phyloP scores from a whole-genome alignment of 2,888 invertebrate species.

The Agriopis aurantiaria region DNA sequence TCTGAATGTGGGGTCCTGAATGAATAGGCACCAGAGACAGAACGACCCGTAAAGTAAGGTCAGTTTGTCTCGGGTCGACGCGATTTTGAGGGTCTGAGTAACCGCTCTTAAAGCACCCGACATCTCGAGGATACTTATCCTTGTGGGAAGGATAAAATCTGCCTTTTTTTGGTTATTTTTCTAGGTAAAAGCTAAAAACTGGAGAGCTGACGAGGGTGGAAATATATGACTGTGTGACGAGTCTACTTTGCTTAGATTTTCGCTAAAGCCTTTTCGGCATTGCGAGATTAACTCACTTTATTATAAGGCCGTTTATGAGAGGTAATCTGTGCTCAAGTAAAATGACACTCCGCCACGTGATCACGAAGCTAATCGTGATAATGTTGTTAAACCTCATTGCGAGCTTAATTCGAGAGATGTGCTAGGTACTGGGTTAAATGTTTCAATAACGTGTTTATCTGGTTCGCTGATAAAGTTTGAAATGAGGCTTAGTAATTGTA shows the following conservation, averaged over 20 bases:
- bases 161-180: conserved; percentile 1
- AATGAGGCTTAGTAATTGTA: not conserved
- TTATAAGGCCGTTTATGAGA: conserved; percentile 7
- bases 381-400: conserved; percentile 2
- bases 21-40: conserved; percentile 5
- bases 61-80: conserved; percentile 3
- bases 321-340: conserved; percentile 5
- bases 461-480: not conserved
- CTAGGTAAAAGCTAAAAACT: conserved; percentile 1
- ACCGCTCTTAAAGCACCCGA: conserved; percentile 8
- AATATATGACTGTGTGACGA: not conserved
- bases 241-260: not conserved
- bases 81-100: conserved; percentile 6
- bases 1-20: conserved; percentile 3
- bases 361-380: conserved; percentile 17
- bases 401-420: conserved; percentile 5
- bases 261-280: not conserved
- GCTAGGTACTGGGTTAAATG: not conserved
- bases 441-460: conserved; percentile 3
- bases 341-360: conserved; percentile 4
- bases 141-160: conserved; percentile 3
- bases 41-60: conserved; percentile 16
- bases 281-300: not conserved
- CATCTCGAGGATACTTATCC: not conserved
- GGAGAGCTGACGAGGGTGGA: not conserved